These are phyloP conservation scores for Microtus pennsylvanicus DNA, from an alignment of 2,113 vertebrate species.

Conservation along the genomic window DNA sequence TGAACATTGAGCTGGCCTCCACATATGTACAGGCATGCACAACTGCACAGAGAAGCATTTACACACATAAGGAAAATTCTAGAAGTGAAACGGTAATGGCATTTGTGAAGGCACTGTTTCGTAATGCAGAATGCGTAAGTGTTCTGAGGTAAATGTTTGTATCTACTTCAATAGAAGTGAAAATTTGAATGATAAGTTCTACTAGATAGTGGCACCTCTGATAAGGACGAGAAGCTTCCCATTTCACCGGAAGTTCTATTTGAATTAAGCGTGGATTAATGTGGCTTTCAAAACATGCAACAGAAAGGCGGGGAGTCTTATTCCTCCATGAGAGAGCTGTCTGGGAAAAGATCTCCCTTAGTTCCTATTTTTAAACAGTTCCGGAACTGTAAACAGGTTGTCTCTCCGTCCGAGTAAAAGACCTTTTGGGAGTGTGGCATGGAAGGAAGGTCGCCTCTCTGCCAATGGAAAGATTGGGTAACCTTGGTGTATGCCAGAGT, in stretches of 20 bases:
- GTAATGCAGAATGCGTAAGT: background rate
- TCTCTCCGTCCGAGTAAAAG: slow-evolving; percentile 42
- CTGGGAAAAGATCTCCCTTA: slow-evolving; percentile 53
- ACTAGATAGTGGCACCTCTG: background rate
- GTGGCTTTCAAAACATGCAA: background rate
- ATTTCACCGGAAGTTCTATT: background rate
- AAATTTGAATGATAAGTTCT: slow-evolving; percentile 12
- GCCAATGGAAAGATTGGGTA: background rate
- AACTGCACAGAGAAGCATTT: no score
- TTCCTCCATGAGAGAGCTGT: background rate
- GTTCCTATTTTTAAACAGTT: slow-evolving; percentile 64
- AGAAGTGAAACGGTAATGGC: background rate
- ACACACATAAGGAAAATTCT: background rate
- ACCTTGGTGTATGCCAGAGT: background rate
- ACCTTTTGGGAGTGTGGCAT: background rate
- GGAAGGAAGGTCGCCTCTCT: background rate
- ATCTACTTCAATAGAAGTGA: slow-evolving; percentile 16
- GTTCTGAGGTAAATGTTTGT: background rate
- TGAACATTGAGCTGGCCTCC: background rate
- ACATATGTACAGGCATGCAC: no score
- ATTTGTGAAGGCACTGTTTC: slow-evolving; percentile 21
- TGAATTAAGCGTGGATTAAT: slow-evolving; percentile 4
- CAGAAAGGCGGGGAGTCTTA: background rate
- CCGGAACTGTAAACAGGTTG: slow-evolving; percentile 41
- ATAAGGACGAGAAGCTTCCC: background rate